Evolutionary conservation across 1,140 invertebrate genomes (phyloP).

Genomic region (Drosophila obscura): DNA sequence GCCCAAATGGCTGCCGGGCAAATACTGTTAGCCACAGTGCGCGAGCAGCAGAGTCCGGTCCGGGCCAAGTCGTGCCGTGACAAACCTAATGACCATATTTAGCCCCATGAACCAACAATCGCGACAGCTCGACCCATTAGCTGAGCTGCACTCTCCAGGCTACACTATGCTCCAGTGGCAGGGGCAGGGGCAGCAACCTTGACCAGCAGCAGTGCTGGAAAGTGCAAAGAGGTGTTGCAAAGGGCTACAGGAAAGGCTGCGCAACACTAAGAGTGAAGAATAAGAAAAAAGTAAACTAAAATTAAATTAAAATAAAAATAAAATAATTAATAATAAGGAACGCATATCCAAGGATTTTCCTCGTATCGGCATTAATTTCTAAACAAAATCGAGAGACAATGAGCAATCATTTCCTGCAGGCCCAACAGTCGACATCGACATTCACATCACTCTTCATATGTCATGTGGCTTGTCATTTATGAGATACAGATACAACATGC

Average conservation of each 20-base stretch:
- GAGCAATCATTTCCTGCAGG: constrained; percentile 42
- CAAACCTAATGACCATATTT: constrained; percentile 70
- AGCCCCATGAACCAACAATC: constrained; percentile 46
- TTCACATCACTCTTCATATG: constrained; percentile 53
- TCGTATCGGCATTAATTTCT: not conserved
- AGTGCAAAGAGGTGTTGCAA: not conserved
- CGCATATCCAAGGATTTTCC: not conserved
- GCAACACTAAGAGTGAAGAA: not conserved
- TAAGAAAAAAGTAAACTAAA: not conserved
- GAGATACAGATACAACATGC: constrained; percentile 24
- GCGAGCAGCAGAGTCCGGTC: constrained; percentile 15
- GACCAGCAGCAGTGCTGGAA: not conserved
- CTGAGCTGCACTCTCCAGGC: no score
- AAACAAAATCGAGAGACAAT: constrained; percentile 25
- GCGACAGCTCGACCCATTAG: constrained; percentile 14
- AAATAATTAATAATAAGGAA: no score
- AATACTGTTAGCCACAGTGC: constrained; percentile 64
- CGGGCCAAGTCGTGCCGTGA: constrained; percentile 64
- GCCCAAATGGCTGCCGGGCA: constrained; percentile 70
- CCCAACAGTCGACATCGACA: not conserved
- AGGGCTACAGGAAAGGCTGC: not conserved
- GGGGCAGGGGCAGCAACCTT: constrained; percentile 14
- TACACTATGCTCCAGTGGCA: no score
- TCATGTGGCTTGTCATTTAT: constrained; percentile 51
- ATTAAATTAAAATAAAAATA: no score